Base-by-base conservation (phyloP, 2,888 invertebrate genomes). In the Neria commutata region DNA sequence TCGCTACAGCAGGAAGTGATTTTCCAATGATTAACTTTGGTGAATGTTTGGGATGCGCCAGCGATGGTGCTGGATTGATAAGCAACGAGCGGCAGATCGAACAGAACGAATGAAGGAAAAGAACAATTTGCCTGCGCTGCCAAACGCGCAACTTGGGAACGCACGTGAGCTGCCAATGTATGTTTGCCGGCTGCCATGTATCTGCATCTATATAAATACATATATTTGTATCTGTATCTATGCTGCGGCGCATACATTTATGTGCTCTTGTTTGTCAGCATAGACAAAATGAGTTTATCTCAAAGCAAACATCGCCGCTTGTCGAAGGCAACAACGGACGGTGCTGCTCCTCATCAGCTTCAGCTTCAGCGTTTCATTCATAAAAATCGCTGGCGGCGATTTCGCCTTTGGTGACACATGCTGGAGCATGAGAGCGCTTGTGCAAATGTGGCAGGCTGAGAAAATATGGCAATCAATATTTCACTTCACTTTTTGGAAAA, bases 1-100 rank as follows among this genome's bases (percentile, higher is more conserved):
- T n/a, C n/a, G n/a, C n/a, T n/a, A n/a, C 71, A 74, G 70, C 73
- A 77, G 76, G 76, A 76, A 74, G 75, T 67, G 73, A 77, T 77
- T 77, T 77, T 77, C 77, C 76, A 74, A 75, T 77, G 77, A 77
- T 76, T 77, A 75, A 74, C 73, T 77, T 71, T 67, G 64, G 61
- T 76, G 66, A 76, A 77, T 72, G 65, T 29, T 29, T 29, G 6
- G 5, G 5, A 21, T 5, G n/a, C 6, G 34, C 42, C 24, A 17
- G 34, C 45, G 60, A 58, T 54, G 55, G 56, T 56, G 54, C 58
- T 29, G 56, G 54, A 47, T 48, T 48, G 60, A 63, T 63, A 60
- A 50, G 46, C 26, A 58, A 29, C 21, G 24, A 29, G n/a, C 17
- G 33, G 16, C 23, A 24, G 17, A n/a, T 16, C 16, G 29, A 16